A percentile compares a stretch with the other conserved stretches of the same genome.
These are phyloP conservation scores for Erpornis zantholeuca DNA, from an alignment of 2,113 vertebrate genomes.

Conservation along the genomic window DNA sequence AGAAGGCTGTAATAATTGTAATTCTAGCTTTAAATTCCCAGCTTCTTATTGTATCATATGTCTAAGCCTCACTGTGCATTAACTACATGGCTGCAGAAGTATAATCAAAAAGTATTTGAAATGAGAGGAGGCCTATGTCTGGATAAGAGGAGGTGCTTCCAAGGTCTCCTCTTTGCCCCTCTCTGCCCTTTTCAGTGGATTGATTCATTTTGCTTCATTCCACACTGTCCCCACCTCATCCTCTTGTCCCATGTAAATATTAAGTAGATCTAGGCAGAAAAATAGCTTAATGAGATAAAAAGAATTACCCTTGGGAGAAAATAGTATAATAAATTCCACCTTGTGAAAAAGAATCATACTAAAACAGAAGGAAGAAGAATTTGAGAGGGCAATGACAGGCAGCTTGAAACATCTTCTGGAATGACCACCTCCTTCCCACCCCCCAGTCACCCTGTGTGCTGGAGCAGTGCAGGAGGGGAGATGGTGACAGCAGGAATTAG, in stretches of 20 bases:
- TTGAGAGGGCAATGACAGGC: neutral
- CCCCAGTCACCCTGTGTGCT: neutral
- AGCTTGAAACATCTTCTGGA: neutral
- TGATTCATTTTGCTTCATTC: neutral
- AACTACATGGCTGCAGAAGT: neutral
- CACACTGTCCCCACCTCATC: rapidly evolving
- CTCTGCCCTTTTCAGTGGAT: neutral
- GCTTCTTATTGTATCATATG: neutral
- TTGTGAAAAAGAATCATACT: neutral
- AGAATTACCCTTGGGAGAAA: neutral
- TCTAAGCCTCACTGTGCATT: neutral
- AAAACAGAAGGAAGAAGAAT: neutral
- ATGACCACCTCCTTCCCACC: neutral
- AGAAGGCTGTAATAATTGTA: neutral
- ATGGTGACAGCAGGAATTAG: neutral
- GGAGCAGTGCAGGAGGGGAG: neutral
- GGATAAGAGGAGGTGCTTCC: neutral
- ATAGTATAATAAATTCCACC: neutral
- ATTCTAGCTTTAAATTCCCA: neutral
- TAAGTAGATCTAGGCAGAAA: neutral
- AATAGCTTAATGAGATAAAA: neutral
- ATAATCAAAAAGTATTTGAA: neutral
- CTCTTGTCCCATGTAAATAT: rapidly evolving
- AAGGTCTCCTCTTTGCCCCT: neutral
- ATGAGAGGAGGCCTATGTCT: neutral